A percentile compares a stretch with the other conserved stretches of the same genome.
These are phyloP conservation scores for Pristionchus arcanus DNA, from an alignment of 2,888 invertebrate genomes.

Conservation along the genomic window DNA sequence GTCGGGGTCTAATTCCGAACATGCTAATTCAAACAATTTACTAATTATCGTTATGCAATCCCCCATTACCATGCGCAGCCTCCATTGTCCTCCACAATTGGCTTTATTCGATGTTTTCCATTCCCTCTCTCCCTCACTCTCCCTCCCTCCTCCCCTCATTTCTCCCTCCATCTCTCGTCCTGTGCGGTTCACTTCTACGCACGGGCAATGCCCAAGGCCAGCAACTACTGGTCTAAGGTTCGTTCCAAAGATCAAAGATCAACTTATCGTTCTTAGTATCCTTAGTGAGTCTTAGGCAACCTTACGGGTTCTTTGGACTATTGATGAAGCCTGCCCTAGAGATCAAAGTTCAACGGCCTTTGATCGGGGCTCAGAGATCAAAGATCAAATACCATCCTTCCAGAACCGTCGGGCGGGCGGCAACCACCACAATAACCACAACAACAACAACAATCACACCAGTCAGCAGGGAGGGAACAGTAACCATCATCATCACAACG, in stretches of 20 bases:
- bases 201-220: constrained; percentile 44
- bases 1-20: too few relatives aligned
- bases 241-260: not conserved
- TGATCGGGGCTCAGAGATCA: not conserved
- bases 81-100: constrained; percentile 10
- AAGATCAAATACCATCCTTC: not conserved
- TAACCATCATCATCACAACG: not conserved
- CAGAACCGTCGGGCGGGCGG: constrained; percentile 11
- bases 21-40: not conserved
- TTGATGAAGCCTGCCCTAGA: too few relatives aligned
- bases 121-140: not conserved
- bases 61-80: not conserved
- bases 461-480: not conserved
- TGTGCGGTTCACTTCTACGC: not conserved
- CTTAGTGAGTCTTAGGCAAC: not conserved
- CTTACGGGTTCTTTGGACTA: not conserved
- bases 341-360: not conserved
- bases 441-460: not conserved
- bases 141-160: not conserved
- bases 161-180: constrained; percentile 36
- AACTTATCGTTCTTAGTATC: not conserved
- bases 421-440: not conserved
- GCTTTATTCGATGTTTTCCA: not conserved
- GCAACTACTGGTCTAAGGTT: constrained; percentile 43
- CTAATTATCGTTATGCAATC: not conserved